Conservation (phyloP, 2,888 invertebrate genomes). For the Thalpophila matura region DNA sequence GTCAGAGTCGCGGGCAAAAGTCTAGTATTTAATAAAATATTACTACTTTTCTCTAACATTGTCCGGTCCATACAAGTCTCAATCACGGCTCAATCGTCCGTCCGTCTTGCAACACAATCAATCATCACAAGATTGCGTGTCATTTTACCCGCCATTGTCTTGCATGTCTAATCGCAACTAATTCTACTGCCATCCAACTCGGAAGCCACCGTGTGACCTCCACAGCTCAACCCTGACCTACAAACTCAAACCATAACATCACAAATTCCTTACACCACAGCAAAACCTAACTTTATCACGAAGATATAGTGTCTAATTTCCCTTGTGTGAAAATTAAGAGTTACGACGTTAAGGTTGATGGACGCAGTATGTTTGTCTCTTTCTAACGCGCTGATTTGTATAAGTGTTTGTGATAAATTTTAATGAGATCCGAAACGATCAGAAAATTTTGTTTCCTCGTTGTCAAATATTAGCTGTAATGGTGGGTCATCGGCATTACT, state of each 20-base stretch:
- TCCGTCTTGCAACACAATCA: background rate
- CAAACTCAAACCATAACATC: slow-evolving; percentile 12
- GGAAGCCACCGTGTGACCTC: slow-evolving; percentile 52
- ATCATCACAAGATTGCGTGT: slow-evolving; percentile 18
- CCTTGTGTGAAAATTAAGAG: background rate
- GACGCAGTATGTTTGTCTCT: slow-evolving; percentile 26
- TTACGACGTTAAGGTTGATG: slow-evolving; percentile 21
- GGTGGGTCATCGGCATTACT: background rate
- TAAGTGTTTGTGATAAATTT: slow-evolving; percentile 49
- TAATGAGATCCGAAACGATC: slow-evolving; percentile 54
- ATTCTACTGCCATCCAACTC: slow-evolving; percentile 34
- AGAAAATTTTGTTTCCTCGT: slow-evolving; percentile 46
- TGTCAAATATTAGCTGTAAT: slow-evolving; percentile 33
- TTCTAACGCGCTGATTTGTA: slow-evolving; percentile 50
- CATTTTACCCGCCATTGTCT: slow-evolving; percentile 21
- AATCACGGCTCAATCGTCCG: no score
- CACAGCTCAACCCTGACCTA: slow-evolving; percentile 56
- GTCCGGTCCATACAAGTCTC: background rate
- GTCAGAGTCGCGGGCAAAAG: no score
- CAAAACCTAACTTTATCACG: slow-evolving; percentile 30
- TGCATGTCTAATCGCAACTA: slow-evolving; percentile 46
- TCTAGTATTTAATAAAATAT: background rate
- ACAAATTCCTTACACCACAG: background rate
- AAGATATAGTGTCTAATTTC: slow-evolving; percentile 23
- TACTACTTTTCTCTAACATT: background rate